phyloP scores from a whole-genome alignment of 2,888 invertebrate species.

The Zaprionus obscuricornis region DNA sequence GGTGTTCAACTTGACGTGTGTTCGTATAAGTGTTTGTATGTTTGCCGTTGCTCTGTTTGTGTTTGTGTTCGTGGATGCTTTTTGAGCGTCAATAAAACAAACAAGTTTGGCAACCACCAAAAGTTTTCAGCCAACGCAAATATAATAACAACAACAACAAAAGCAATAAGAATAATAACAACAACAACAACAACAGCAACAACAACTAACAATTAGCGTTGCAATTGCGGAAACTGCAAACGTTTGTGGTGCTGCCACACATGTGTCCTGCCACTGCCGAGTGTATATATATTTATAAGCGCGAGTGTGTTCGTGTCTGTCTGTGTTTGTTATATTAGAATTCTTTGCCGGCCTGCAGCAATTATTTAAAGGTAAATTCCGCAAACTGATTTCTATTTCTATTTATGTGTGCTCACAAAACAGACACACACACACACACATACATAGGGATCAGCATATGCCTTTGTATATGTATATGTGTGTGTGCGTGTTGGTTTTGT shows the following conservation, averaged over 20 bases:
- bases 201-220: conserved; percentile 38
- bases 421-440: background rate
- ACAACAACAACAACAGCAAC: too few species aligned
- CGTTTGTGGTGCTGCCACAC: too few species aligned
- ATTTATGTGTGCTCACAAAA: too few species aligned
- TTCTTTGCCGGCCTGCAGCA: too few species aligned
- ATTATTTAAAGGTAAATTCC: too few species aligned
- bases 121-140: conserved; percentile 18
- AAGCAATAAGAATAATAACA: too few species aligned
- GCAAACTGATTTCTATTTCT: too few species aligned
- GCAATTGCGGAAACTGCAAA: conserved; percentile 25
- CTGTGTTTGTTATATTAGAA: too few species aligned
- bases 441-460: background rate
- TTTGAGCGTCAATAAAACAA: conserved; percentile 64
- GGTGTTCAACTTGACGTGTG: background rate
- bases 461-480: background rate
- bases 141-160: conserved; percentile 13
- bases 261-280: conserved; percentile 2
- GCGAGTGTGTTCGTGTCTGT: too few species aligned
- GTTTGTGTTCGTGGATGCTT: conserved; percentile 6
- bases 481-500: conserved; percentile 1
- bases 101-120: conserved; percentile 52
- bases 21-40: conserved; percentile 17
- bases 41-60: conserved; percentile 32
- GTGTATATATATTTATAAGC: too few species aligned